A percentile compares a stretch with the other conserved stretches of the same genome.
phyloP scores from a whole-genome alignment of 2,797 vertebrate genomes.

The Sebastes minor region DNA sequence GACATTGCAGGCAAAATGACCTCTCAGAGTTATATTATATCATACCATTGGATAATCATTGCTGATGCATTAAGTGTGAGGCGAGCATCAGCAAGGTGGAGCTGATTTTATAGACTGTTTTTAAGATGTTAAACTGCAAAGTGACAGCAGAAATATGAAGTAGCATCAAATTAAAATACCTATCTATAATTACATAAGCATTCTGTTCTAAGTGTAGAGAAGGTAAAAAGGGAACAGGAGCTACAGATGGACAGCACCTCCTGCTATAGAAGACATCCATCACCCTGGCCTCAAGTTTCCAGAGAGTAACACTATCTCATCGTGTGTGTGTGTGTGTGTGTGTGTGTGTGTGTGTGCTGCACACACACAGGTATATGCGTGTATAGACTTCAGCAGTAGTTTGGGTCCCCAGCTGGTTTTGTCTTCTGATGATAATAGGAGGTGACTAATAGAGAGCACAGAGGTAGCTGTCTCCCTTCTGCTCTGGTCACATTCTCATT shows the following conservation, averaged over 20 bases:
- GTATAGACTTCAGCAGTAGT: background rate
- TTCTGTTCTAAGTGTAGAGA: background rate
- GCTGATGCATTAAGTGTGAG: too few species aligned
- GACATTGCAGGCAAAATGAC: background rate
- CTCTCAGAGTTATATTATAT: background rate
- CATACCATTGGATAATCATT: too few species aligned
- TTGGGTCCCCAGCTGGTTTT: conserved; percentile 62
- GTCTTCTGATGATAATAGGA: conserved; percentile 89
- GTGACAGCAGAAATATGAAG: too few species aligned
- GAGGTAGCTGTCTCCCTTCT: conserved; percentile 83
- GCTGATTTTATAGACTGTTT: background rate
- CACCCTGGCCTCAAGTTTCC: conserved; percentile 67
- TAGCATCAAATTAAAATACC: too few species aligned
- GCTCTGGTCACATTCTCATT: conserved; percentile 88
- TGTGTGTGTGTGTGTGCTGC: background rate
- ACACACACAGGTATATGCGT: background rate
- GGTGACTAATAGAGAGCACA: conserved; percentile 90
- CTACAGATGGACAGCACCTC: conserved; percentile 16
- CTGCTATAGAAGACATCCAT: conserved; percentile 41
- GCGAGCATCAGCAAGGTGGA: background rate
- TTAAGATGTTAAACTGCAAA: background rate
- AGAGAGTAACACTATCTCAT: conserved; percentile 56
- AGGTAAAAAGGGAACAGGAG: background rate
- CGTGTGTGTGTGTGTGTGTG: background rate
- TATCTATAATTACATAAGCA: too few species aligned